Percentiles rank a stretch among this genome's conserved stretches.
Evolutionary conservation across 2,797 vertebrate genomes (phyloP).

Genomic region (Lithobates pipiens): DNA sequence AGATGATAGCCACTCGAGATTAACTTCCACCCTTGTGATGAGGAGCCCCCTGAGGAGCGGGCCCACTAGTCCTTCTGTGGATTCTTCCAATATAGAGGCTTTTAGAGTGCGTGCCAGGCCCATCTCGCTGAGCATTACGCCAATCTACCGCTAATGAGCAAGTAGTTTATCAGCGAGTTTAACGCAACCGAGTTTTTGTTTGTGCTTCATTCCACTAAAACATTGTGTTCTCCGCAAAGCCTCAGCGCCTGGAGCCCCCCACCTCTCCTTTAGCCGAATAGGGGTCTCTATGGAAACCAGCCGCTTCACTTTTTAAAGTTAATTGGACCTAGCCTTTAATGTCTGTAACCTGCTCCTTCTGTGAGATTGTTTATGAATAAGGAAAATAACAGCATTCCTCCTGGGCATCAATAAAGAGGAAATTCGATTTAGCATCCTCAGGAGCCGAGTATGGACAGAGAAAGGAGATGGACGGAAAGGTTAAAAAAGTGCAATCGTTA

Average conservation of each 20-base stretch:
- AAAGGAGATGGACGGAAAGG: too few relatives aligned
- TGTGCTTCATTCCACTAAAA: slow-evolving; percentile 37
- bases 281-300: slow-evolving; percentile 51
- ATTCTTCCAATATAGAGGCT: background rate
- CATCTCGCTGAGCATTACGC: background rate
- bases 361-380: slow-evolving; percentile 39
- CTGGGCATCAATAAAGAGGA: background rate
- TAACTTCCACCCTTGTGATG: too few relatives aligned
- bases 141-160: slow-evolving; percentile 40
- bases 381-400: background rate
- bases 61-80: background rate
- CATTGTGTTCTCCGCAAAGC: slow-evolving; percentile 32
- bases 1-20: too few relatives aligned
- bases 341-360: slow-evolving; percentile 29
- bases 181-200: slow-evolving; percentile 3
- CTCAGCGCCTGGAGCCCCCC: background rate
- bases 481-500: too few relatives aligned
- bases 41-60: background rate
- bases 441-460: background rate
- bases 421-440: background rate
- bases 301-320: slow-evolving; percentile 49
- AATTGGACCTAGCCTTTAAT: slow-evolving; percentile 46
- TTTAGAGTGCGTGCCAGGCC: slow-evolving; percentile 15
- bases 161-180: slow-evolving; percentile 16
- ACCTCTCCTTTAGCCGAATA: slow-evolving; percentile 26